Base-by-base conservation (phyloP, 2,797 vertebrate species). In the Eulemur rubriventer region DNA sequence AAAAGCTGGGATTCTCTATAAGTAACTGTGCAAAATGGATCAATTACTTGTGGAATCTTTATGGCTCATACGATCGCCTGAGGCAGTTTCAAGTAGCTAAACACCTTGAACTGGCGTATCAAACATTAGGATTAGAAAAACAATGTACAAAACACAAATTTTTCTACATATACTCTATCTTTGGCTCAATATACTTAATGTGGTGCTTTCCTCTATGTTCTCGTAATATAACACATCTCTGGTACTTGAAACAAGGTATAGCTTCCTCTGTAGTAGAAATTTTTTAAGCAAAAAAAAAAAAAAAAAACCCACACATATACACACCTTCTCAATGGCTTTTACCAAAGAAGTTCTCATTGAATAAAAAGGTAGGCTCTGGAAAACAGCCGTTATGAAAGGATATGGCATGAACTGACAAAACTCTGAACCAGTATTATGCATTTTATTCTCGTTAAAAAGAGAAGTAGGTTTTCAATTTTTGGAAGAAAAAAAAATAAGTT, bases 11-110 rank as follows among this genome's bases (percentile, higher is more conserved):
- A 59, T 75, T 87, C 63, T 70, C 46, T 98, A 63, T 83, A 46
- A 69, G 94, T 92, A 95, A 97, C 93, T 96, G 65, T 96, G 69
- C 30, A 83, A 93, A 97, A 4, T 80, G n/a, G 11, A 38, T 82
- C 92, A 72, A 38, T 17, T 96, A 96, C 65, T 91, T 46, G 30
- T 83, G 89, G 96, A 97, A 97, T 94, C 96, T 72, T 95, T 50
- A 89, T 3, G 65, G 86, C 85, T 98, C 88, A 22, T 93, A 65
- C 94, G 93, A 94, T 94, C 75, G 76, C 91, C 50, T 97, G 93
- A 96, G 96, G 85, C 95, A 94, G 96, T 96, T 98, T 98, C 97
- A 97, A 97, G 90, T 38, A 95, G 79, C 73, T 73, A 52, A 97
- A 97, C 87, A 75, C 92, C 94, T 91, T 96, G 88, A 88, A 97